Base-by-base conservation (phyloP, 2,888 invertebrate species). In the Cactoblastis cactorum region DNA sequence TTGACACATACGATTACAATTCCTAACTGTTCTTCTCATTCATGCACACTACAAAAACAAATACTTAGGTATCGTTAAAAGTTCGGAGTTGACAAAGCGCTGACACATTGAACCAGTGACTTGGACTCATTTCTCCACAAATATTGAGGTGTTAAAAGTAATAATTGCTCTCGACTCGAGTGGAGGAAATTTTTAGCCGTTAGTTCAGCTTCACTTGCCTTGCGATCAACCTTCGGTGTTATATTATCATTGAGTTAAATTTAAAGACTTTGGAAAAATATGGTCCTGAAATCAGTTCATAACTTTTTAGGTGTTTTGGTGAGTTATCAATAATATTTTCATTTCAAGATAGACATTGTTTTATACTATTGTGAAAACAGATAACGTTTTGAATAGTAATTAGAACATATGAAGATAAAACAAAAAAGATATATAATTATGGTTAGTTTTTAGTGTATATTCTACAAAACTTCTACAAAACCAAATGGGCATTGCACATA, bases 81-180 rank as follows among this genome's bases (percentile, higher is more conserved):
- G 52, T 60, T 52, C 57, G 51, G 46, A 53, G 22, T 55, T 61
- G 57, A 58, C 56, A 58, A 68, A 71, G 61, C 58, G 56, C 67
- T 76, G 69, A 74, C 76, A 73, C 65, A 68, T 65, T 70, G 75
- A 61, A 43, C 66, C 64, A 73, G 61, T 70, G 69, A 69, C 74
- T 67, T 63, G 74, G 55, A 69, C 77, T 69, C 72, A 71, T 77
- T 80, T 80, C 74, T 70, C 67, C 63, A 57, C 58, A 63, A 61
- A 61, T 57, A 45, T 49, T 24, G 57, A 81, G 74, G 79, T 83
- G 83, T 75, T 78, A 84, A 85, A 75, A 71, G 70, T 74, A 67
- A 61, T 85, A 84, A 86, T 80, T 80, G 71, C 53, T 61, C 64
- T 63, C 58, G 65, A 74, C 69, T 69, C 67, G 63, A 77, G 73